Evolutionary conservation across 2,888 invertebrate genomes (phyloP).

Genomic region (Boloria euphrosyne): DNA sequence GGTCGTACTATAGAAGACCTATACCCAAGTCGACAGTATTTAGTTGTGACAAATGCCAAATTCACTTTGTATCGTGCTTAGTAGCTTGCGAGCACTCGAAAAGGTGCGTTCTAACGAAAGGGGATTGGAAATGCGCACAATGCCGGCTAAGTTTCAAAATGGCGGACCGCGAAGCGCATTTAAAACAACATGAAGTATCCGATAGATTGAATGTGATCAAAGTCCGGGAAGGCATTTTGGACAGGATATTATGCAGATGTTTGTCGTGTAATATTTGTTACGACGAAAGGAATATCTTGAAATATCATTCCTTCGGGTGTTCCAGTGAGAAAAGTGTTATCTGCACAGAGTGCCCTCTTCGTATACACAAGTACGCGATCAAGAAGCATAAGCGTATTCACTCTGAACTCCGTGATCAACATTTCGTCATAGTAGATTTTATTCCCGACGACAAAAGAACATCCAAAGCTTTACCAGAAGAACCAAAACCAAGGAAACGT

Average conservation of each 20-base stretch:
- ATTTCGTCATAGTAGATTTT: constrained; percentile 30
- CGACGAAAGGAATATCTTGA: constrained; percentile 46
- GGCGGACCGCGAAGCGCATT: constrained; percentile 45
- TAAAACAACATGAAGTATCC: constrained; percentile 49
- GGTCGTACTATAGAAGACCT: background rate
- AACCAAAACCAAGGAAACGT: background rate
- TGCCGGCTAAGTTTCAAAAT: constrained; percentile 49
- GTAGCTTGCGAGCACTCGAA: constrained; percentile 33
- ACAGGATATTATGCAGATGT: constrained; percentile 50
- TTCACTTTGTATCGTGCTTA: constrained; percentile 37
- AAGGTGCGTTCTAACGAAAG: constrained; percentile 26
- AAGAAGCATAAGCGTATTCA: constrained; percentile 43
- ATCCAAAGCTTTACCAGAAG: background rate
- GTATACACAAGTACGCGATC: constrained; percentile 32
- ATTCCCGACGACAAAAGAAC: constrained; percentile 9
- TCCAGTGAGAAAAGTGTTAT: constrained; percentile 11
- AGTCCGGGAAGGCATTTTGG: constrained; percentile 40
- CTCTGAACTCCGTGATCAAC: constrained; percentile 8
- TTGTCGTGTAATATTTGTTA: constrained; percentile 49
- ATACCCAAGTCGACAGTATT: constrained; percentile 39
- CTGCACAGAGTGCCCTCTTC: constrained; percentile 48
- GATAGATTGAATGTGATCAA: constrained; percentile 49
- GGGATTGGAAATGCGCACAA: constrained; percentile 37
- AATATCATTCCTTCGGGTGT: constrained; percentile 44
- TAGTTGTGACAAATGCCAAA: constrained; percentile 41